Base-by-base conservation (phyloP, 1,140 invertebrate genomes). In the Apis cerana region DNA sequence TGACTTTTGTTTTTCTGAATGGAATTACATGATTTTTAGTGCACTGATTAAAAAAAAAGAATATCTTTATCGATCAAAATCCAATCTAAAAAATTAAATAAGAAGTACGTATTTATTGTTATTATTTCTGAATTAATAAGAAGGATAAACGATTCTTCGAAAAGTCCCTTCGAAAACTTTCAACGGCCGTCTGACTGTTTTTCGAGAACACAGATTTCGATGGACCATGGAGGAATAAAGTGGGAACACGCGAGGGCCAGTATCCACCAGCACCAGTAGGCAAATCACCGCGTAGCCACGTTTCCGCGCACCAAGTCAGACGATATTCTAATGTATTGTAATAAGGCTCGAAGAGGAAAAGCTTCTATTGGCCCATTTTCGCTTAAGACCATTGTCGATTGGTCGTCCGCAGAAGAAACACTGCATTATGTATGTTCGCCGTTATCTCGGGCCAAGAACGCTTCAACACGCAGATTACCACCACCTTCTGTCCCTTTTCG, bases 351-450 rank as follows among this genome's bases (percentile, higher is more conserved):
- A 56, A 78, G 69, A 75, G 75, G 61, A 75, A 89, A 88, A 86
- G 82, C 72, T 75, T 62, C 62, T 83, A 88, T 88, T 90, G 87
- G 90, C 88, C 86, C 86, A 87, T 90, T 90, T 87, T 90, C 83
- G 80, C 84, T 88, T 89, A 89, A 85, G 82, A 83, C 78, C 75
- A 69, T 61, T 69, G 79, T 59, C 87, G 83, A 90, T 90, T 90
- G 89, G 85, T 85, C 80, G 89, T 88, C 86, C 84, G 84, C 83
- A 84, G 85, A 81, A 83, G 85, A 89, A 90, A 91, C 90, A 90
- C 87, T 91, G 88, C 89, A 91, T 91, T 90, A 91, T 91, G 89
- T 90, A 91, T 91, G 89, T 90, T 84, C 80, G 7, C 88, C 84
- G 89, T 91, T 91, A 90, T 89, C 88, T 86, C 69, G 75, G 65